A percentile compares a stretch with the other conserved stretches of the same genome.
phyloP scores from a whole-genome alignment of 2,113 vertebrate genomes.

The Oreochromis aureus region DNA sequence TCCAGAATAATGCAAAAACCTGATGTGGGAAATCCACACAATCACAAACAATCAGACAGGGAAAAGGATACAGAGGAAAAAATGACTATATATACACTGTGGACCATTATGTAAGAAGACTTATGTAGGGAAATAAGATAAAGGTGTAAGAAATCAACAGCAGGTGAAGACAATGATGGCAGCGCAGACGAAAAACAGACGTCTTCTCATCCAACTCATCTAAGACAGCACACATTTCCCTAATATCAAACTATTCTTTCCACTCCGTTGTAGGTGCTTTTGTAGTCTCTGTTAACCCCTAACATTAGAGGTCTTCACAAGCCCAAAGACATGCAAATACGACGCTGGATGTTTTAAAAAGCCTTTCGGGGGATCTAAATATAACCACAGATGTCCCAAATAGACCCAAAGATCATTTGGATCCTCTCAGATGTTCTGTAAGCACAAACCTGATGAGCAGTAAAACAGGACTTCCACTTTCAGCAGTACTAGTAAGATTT shows the following conservation, averaged over 20 bases:
- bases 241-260: rapidly evolving
- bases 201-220: background rate
- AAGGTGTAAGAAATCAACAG: background rate
- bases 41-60: background rate
- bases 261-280: background rate
- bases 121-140: background rate
- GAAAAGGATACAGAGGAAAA: background rate
- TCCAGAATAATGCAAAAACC: background rate
- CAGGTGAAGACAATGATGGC: background rate
- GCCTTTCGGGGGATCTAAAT: background rate
- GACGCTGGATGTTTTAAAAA: background rate
- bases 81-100: background rate
- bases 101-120: background rate
- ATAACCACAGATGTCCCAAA: background rate
- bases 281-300: background rate
- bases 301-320: background rate
- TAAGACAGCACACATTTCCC: background rate
- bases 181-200: background rate
- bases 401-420: background rate
- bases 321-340: background rate
- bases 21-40: background rate
- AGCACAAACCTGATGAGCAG: background rate
- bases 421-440: background rate
- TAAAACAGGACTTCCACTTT: background rate
- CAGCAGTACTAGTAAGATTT: background rate